These are phyloP conservation scores for Bactericera cockerelli DNA, from an alignment of 1,140 invertebrate genomes.

Conservation along the genomic window DNA sequence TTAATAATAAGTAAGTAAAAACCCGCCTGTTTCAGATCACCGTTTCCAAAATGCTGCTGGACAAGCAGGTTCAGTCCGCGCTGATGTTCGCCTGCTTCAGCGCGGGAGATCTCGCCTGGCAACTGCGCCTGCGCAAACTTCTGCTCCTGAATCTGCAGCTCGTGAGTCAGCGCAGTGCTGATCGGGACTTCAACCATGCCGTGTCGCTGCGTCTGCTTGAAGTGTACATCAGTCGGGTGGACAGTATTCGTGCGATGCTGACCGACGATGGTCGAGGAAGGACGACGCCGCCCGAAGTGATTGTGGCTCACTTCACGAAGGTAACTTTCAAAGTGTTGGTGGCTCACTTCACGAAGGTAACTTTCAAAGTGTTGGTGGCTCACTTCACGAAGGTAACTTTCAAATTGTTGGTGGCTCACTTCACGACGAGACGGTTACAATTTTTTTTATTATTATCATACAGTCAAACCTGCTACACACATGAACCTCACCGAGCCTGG, in stretches of 20 bases:
- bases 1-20: too few species aligned
- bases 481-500: too few species aligned
- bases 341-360: neutral
- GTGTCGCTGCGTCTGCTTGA: slow-evolving; percentile 61
- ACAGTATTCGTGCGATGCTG: slow-evolving; percentile 24
- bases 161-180: slow-evolving; percentile 26
- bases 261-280: neutral
- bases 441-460: too few species aligned
- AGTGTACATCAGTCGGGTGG: slow-evolving; percentile 45
- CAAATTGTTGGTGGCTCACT: neutral
- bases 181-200: slow-evolving; percentile 37
- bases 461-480: too few species aligned
- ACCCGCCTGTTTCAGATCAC: neutral
- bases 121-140: slow-evolving; percentile 42
- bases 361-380: neutral
- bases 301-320: slow-evolving; percentile 7
- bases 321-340: neutral
- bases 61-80: neutral
- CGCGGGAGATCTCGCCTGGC: slow-evolving; percentile 22
- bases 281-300: neutral
- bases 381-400: neutral
- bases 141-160: slow-evolving; percentile 37
- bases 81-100: too few species aligned
- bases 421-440: too few species aligned
- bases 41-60: neutral